phyloP scores from a whole-genome alignment of 2,797 vertebrate genomes.

The Aplochiton taeniatus region DNA sequence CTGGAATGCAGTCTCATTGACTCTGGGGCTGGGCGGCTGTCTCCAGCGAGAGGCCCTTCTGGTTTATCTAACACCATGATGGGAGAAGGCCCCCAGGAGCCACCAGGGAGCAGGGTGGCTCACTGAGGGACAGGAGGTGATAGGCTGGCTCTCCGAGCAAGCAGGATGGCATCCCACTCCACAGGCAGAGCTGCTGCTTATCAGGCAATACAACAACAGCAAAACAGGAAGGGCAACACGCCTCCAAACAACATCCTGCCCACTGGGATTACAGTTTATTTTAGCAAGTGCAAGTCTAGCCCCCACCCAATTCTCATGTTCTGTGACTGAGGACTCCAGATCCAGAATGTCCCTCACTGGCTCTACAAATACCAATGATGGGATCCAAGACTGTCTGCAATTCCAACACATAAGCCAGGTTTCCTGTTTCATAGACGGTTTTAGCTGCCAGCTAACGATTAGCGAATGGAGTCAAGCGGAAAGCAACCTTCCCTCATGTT shows the following conservation, averaged over 20 bases:
- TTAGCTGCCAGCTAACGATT: too few relatives aligned
- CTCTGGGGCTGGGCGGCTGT: background rate
- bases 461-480: background rate
- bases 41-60: constrained; percentile 8
- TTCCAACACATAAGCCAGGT: too few relatives aligned
- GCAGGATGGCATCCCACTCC: constrained; percentile 2
- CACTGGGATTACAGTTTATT: constrained; percentile 45
- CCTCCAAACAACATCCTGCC: constrained; percentile 48
- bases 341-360: constrained; percentile 31
- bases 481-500: too few relatives aligned
- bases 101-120: background rate
- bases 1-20: constrained; percentile 10
- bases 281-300: constrained; percentile 25
- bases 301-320: background rate
- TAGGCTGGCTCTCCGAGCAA: background rate
- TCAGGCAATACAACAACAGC: constrained; percentile 24
- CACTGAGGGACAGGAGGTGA: background rate
- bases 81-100: background rate
- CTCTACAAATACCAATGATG: constrained; percentile 13
- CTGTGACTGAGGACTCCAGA: constrained; percentile 22
- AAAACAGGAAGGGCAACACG: constrained; percentile 56
- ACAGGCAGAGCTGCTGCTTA: constrained; percentile 7
- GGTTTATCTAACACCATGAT: constrained; percentile 2
- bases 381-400: constrained; percentile 2
- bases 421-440: too few relatives aligned